Evolutionary conservation across 2,888 invertebrate species (phyloP).

Genomic region (Dynastes grantii): DNA sequence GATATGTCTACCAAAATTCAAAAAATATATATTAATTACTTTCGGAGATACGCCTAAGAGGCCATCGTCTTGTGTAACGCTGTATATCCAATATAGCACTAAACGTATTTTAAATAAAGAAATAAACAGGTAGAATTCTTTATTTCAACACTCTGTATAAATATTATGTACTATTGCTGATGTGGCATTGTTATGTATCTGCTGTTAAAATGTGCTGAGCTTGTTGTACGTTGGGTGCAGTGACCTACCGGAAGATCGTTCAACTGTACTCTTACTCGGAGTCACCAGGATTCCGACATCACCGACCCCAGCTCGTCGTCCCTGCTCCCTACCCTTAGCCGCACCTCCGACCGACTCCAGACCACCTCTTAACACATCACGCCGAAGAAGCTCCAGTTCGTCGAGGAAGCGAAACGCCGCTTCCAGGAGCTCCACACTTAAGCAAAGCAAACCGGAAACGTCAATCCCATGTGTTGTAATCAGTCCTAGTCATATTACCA

Average conservation of each 20-base stretch:
- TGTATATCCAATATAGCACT: neutral
- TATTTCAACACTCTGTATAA: constrained; percentile 7
- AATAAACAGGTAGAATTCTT: neutral
- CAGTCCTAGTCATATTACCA: constrained; percentile 5
- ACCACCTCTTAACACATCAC: constrained; percentile 61
- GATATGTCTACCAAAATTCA: neutral
- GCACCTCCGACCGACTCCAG: constrained; percentile 69
- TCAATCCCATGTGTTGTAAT: constrained; percentile 19
- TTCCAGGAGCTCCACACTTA: constrained; percentile 39
- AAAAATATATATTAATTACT: too few relatives aligned
- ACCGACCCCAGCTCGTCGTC: constrained; percentile 65
- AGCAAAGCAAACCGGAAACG: constrained; percentile 32
- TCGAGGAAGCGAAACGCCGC: constrained; percentile 45
- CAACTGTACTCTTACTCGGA: constrained; percentile 76
- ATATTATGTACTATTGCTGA: neutral
- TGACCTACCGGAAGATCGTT: constrained; percentile 77
- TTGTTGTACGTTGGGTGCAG: constrained; percentile 66
- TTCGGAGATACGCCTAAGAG: too few relatives aligned
- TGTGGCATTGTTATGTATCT: constrained; percentile 12
- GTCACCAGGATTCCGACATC: constrained; percentile 74
- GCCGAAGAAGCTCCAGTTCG: constrained; percentile 42
- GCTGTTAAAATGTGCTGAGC: constrained; percentile 25
- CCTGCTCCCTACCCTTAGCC: constrained; percentile 63
- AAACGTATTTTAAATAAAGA: neutral
- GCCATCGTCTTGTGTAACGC: too few relatives aligned